A percentile compares a stretch with the other conserved stretches of the same genome.
Evolutionary conservation across 2,888 invertebrate species (phyloP).

Genomic region (Rhingia rostrata): DNA sequence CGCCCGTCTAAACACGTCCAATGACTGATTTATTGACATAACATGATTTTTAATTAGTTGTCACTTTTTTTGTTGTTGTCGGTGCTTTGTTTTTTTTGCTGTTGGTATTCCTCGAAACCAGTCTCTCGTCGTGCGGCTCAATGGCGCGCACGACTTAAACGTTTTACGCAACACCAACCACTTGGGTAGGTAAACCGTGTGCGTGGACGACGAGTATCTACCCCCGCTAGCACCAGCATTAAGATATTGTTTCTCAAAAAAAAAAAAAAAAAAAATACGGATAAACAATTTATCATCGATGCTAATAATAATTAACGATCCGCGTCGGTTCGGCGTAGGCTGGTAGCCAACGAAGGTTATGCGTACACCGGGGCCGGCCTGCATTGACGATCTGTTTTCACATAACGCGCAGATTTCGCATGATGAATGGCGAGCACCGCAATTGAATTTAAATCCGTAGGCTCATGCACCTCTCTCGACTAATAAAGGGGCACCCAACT

Average conservation of each 20-base stretch:
- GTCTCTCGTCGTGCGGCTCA: neutral
- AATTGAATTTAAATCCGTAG: slow-evolving; percentile 9
- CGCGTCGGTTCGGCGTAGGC: slow-evolving; percentile 35
- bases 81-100: too few relatives aligned
- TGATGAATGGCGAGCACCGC: slow-evolving; percentile 32
- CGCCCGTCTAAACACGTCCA: slow-evolving; percentile 57
- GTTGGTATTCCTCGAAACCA: slow-evolving; percentile 5
- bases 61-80: slow-evolving; percentile 51
- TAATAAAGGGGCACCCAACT: slow-evolving; percentile 3
- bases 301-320: slow-evolving; percentile 48
- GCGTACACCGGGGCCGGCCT: slow-evolving; percentile 1
- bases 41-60: slow-evolving; percentile 72
- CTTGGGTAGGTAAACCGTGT: slow-evolving; percentile 9
- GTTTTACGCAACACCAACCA: slow-evolving; percentile 51
- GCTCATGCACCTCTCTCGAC: neutral
- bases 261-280: too few relatives aligned
- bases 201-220: too few relatives aligned
- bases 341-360: slow-evolving; percentile 36
- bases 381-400: slow-evolving; percentile 8
- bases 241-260: slow-evolving; percentile 45
- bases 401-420: slow-evolving; percentile 9
- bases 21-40: slow-evolving; percentile 71
- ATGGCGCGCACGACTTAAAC: slow-evolving; percentile 45
- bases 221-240: slow-evolving; percentile 25
- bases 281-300: slow-evolving; percentile 56